Base-by-base conservation (phyloP, 2,888 invertebrate species). In the Busseola fusca region DNA sequence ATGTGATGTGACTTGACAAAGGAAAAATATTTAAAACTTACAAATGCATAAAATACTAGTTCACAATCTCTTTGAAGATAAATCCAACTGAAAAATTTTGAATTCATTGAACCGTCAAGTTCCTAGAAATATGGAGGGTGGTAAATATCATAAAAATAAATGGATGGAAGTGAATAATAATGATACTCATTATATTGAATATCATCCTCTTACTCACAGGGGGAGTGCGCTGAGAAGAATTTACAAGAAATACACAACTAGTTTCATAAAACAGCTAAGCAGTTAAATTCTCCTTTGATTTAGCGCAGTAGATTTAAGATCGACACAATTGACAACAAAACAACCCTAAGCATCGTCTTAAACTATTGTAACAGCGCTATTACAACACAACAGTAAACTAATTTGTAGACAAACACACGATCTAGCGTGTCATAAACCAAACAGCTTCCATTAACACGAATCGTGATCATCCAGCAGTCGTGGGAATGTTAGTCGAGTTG, bases 391-490 rank as follows among this genome's bases (percentile, higher is more conserved):
- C 42, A 60, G 21, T 16, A 12, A 40, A 69, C 69, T 64, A 72
- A 72, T 60, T 62, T 62, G 34, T 58, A 50, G 45, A 63, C 58
- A 62, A 37, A 58, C 50, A 76, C 80, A 72, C 76, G 81, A 80
- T 58, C 58, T 45, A 42, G 40, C 9, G 42, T 52, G 25, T 54
- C 64, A 76, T 79, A 69, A 69, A 69, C 68, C 42, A 64, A 59
- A 71, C 64, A 21, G 54, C 50, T 56, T 56, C 65, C 60, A 80
- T 72, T 79, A 76, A 48, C 63, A 58, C 65, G 58, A 69, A 64
- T 80, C 79, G 79, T 80, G 79, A 76, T 62, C 67, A 72, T 80
- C 69, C 18, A 45, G 57, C 65, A 45, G 67, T 76, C 76, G 80
- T 80, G 80, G 67, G 80, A 70, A 71, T 79, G 65, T 64, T 54